phyloP scores from a whole-genome alignment of 2,113 vertebrate species.

The Syngnathoides biaculeatus region DNA sequence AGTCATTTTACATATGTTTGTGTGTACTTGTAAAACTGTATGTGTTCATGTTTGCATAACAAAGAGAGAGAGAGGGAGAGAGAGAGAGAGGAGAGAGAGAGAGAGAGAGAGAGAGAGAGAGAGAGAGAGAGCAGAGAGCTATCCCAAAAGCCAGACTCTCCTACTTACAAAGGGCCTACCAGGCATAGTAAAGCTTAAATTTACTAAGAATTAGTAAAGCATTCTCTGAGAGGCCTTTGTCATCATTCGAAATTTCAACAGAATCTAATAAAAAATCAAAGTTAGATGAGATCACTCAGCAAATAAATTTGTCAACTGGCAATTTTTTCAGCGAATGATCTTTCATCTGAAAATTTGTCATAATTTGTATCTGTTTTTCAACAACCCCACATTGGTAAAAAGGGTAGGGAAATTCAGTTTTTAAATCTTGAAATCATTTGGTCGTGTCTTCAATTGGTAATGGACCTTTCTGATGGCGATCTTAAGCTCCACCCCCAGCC shows the following conservation, averaged over 20 bases:
- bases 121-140: constrained; percentile 34
- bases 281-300: too few species aligned
- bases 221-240: background rate
- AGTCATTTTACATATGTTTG: background rate
- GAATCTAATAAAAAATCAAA: too few species aligned
- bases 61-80: constrained; percentile 8
- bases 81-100: constrained; percentile 30
- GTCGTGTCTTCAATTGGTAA: background rate
- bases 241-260: too few species aligned
- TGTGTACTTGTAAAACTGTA: constrained; percentile 3
- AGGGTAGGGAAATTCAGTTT: background rate
- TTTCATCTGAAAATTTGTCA: too few species aligned
- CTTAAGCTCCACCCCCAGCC: too few species aligned
- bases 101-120: constrained; percentile 6
- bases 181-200: constrained; percentile 16
- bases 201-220: constrained; percentile 21
- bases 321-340: too few species aligned
- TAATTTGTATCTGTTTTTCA: background rate
- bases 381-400: background rate
- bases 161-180: constrained; percentile 20
- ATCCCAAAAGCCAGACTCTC: constrained; percentile 44
- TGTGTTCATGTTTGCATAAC: constrained; percentile 7
- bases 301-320: too few species aligned
- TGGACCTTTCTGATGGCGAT: too few species aligned
- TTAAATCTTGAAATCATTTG: background rate